Percentiles rank a stretch among this genome's conserved stretches.
These are phyloP conservation scores for Dasypus novemcinctus DNA, from an alignment of 2,113 vertebrate species.

Conservation along the genomic window DNA sequence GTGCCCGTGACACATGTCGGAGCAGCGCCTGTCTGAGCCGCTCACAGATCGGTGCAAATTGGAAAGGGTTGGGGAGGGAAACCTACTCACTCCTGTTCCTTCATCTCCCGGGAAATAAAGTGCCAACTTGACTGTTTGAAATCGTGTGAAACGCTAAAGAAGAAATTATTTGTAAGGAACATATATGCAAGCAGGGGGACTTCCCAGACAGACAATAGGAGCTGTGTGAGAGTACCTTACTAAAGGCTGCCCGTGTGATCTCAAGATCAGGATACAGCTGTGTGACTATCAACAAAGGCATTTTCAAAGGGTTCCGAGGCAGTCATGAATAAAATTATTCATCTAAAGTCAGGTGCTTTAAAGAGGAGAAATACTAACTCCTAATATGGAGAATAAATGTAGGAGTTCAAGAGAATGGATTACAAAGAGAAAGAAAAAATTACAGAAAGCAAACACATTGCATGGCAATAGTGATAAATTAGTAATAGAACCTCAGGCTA, in stretches of 20 bases:
- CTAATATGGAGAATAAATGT: background rate
- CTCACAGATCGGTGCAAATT: conserved; percentile 43
- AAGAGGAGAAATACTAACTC: background rate
- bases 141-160: conserved; percentile 35
- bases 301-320: conserved; percentile 38
- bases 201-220: background rate
- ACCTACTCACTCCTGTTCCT: background rate
- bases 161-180: conserved; percentile 25
- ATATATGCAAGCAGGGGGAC: background rate
- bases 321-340: conserved; percentile 4
- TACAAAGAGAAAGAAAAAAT: background rate
- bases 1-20: background rate
- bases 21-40: conserved; percentile 25
- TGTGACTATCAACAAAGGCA: conserved; percentile 33
- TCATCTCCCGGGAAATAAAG: conserved; percentile 35
- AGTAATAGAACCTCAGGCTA: conserved; percentile 51
- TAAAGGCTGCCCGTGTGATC: background rate
- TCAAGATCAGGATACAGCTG: conserved; percentile 38
- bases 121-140: background rate
- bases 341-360: background rate
- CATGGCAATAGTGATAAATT: conserved; percentile 35
- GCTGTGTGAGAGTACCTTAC: background rate
- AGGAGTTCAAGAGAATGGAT: background rate
- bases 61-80: background rate
- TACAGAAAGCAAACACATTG: background rate